A percentile compares a stretch with the other conserved stretches of the same genome.
Evolutionary conservation across 2,888 invertebrate genomes (phyloP).

Genomic region (Drosophila kambysellisi): DNA sequence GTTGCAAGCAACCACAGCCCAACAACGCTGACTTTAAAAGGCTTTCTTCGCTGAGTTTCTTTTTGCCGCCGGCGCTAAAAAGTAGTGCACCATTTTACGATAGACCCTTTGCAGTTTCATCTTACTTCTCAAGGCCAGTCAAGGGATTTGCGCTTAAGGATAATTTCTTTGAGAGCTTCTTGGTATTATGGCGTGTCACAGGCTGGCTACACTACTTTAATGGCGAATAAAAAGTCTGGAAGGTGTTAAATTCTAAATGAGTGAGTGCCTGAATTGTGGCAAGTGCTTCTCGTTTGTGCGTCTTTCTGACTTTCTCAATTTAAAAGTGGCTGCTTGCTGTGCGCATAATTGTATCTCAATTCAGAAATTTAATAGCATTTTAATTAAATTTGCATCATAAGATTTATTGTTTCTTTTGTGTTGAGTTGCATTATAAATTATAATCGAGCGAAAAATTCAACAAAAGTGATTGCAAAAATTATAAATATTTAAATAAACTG

Average conservation of each 20-base stretch:
- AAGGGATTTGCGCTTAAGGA: slow-evolving; percentile 26
- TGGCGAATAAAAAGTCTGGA: neutral
- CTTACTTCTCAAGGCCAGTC: slow-evolving; percentile 23
- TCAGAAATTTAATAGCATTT: neutral
- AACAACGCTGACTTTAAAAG: slow-evolving; percentile 34
- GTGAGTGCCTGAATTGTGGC: neutral
- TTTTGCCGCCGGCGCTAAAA: slow-evolving; percentile 16
- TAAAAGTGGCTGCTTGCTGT: neutral
- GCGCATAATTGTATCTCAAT: neutral
- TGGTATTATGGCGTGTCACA: slow-evolving; percentile 3
- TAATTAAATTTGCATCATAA: neutral
- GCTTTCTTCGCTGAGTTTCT: slow-evolving; percentile 16
- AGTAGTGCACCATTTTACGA: slow-evolving; percentile 54
- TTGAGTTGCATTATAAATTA: neutral
- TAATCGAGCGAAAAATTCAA: neutral
- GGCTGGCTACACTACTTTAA: slow-evolving; percentile 7
- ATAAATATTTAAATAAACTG: too few species aligned
- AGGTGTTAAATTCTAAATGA: slow-evolving; percentile 6
- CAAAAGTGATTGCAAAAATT: neutral
- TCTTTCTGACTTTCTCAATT: neutral
- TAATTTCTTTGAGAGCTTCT: slow-evolving; percentile 28
- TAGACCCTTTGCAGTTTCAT: slow-evolving; percentile 45
- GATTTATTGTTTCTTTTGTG: neutral
- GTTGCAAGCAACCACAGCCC: slow-evolving; percentile 21
- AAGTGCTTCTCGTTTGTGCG: neutral